These are phyloP conservation scores for Hermodice carunculata DNA, from an alignment of 2,888 invertebrate genomes.

Conservation along the genomic window DNA sequence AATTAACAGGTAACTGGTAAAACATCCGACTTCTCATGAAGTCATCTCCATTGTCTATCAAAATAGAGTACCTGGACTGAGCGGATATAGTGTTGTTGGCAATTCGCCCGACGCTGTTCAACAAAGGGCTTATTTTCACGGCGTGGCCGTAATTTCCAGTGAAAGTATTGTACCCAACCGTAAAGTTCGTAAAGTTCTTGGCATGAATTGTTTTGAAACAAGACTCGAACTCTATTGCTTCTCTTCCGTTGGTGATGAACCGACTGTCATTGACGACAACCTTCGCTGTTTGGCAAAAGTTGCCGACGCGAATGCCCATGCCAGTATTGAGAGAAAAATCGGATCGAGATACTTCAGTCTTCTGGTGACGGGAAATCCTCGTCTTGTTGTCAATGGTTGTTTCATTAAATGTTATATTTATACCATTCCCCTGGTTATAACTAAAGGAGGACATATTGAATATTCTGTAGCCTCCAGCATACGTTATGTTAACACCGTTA, in stretches of 20 bases:
- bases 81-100: slow-evolving; percentile 89
- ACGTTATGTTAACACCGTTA: slow-evolving; percentile 91
- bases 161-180: slow-evolving; percentile 63
- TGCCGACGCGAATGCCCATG: slow-evolving; percentile 90
- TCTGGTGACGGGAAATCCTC: slow-evolving; percentile 49
- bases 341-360: slow-evolving; percentile 76
- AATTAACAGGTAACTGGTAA: slow-evolving; percentile 58
- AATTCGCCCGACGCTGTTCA: slow-evolving; percentile 67
- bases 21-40: slow-evolving; percentile 63
- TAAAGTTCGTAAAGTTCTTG: slow-evolving; percentile 57
- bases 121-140: slow-evolving; percentile 60
- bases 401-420: slow-evolving; percentile 49
- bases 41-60: slow-evolving; percentile 81
- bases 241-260: slow-evolving; percentile 84
- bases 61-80: slow-evolving; percentile 85
- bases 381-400: slow-evolving; percentile 64
- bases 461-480: slow-evolving; percentile 93
- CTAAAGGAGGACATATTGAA: slow-evolving; percentile 85
- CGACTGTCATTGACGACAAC: slow-evolving; percentile 86
- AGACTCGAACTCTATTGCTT: slow-evolving; percentile 85
- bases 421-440: slow-evolving; percentile 84
- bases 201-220: slow-evolving; percentile 77
- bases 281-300: slow-evolving; percentile 86
- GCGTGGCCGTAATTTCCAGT: slow-evolving; percentile 61
- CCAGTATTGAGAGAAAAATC: too few relatives aligned